Evolutionary conservation across 2,113 vertebrate genomes (phyloP), one percentile per base, ranked within the genome.

Genomic region (Neotoma lepida): DNA sequence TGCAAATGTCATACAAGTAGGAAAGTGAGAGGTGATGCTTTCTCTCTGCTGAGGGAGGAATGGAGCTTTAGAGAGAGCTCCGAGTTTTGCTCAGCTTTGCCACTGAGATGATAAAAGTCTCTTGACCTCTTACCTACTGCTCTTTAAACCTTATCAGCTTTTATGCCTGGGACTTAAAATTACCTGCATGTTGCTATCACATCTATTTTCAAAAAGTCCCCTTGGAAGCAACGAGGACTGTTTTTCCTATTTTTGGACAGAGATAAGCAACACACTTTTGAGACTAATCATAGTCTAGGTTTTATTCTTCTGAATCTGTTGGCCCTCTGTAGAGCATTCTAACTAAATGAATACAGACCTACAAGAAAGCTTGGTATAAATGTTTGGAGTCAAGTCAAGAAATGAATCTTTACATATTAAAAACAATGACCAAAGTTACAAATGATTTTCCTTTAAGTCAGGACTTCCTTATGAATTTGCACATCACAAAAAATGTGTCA

Each of bases 91-190:
- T 15, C 8, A 89, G 51, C 22, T 86, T 61, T 91, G 46, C 20
- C 41, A 58, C 3, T 33, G 7, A 44, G 26, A 70, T n/a, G 6
- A 44, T 24, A 81, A 84, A 85, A 88, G 30, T 86, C 51, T 89
- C 84, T 74, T 49, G 49, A 64, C 9, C 44, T 26, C 44, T 89
- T 28, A 6, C 44, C 51, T 63, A 54, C 6, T 81, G 20, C 15
- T 70, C 35, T 89, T 86, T 30, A 56, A 7, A 81, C 2, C 76
- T 30, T 28, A 86, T 64, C 49, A 74, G 12, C 49, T 78, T 58
- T 66, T 26, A 91, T 54, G 20, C 46, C 73, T 71, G 20, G 28
- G 92, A 89, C 35, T 91, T 96, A 87, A 89, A 88, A 84, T 66
- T 86, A 90, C 39, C 39, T 87, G 22, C 49, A 91, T 84, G 33